Percentiles rank a stretch among this genome's conserved stretches.
phyloP scores from a whole-genome alignment of 2,113 vertebrate genomes.

The Dipodomys stephensi region DNA sequence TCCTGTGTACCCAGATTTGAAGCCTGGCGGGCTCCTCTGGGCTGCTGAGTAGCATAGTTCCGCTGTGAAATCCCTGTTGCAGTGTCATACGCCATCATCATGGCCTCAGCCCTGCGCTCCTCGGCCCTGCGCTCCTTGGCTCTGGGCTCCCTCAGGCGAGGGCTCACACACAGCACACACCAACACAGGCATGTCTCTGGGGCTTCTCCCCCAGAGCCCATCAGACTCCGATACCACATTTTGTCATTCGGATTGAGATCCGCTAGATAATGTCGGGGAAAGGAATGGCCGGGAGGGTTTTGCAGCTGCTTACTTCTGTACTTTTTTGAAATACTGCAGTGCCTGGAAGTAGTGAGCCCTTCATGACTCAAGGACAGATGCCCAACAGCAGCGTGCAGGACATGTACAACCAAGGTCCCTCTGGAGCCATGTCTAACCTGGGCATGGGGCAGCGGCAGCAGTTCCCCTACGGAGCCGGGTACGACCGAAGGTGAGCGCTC shows the following conservation, averaged over 20 bases:
- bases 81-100: fast-evolving
- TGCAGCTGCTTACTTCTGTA: constrained; percentile 41
- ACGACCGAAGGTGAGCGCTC: constrained; percentile 93
- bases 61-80: not conserved
- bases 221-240: not conserved
- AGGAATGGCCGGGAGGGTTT: not conserved
- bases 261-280: not conserved
- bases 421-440: constrained; percentile 91
- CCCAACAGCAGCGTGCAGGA: constrained; percentile 95
- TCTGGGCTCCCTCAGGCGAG: too few relatives aligned
- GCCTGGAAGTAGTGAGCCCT: constrained; percentile 94
- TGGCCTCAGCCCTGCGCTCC: not conserved
- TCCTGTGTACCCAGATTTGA: not conserved
- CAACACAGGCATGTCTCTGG: too few relatives aligned
- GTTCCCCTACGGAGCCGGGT: constrained; percentile 94
- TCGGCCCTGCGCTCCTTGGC: not conserved
- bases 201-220: too few relatives aligned
- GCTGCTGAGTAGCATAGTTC: not conserved
- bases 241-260: not conserved
- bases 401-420: constrained; percentile 93
- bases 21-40: not conserved
- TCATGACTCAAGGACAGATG: constrained; percentile 95
- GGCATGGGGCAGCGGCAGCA: constrained; percentile 95
- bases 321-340: constrained; percentile 84
- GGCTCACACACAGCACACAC: too few relatives aligned